Percentiles rank a stretch among this genome's conserved stretches.
These are phyloP conservation scores for Athripsodes cinereus DNA, from an alignment of 2,888 invertebrate genomes.

Conservation along the genomic window DNA sequence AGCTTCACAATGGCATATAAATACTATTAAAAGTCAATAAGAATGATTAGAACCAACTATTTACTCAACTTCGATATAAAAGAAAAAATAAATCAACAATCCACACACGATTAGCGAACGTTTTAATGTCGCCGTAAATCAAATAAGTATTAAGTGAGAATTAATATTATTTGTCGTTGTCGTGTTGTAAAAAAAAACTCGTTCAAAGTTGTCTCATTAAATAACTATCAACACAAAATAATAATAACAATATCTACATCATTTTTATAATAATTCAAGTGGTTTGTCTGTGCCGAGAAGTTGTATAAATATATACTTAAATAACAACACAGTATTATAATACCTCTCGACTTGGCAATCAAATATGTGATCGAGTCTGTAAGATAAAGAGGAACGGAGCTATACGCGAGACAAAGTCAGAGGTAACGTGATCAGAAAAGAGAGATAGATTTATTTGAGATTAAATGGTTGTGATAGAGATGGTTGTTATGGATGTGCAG, in stretches of 20 bases:
- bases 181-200: neutral
- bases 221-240: neutral
- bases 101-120: no score
- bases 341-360: neutral
- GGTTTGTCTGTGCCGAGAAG: constrained; percentile 1
- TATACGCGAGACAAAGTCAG: neutral
- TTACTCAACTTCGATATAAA: no score
- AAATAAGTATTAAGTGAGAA: neutral
- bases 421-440: neutral
- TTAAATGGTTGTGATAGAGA: neutral
- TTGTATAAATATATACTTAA: neutral
- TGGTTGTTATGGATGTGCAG: neutral
- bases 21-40: no score
- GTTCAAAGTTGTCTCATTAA: neutral
- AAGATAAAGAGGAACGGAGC: neutral
- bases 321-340: neutral
- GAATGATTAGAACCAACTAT: no score
- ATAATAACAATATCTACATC: neutral
- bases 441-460: neutral
- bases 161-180: neutral
- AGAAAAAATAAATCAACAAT: no score
- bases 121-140: neutral
- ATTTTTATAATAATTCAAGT: neutral
- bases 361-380: neutral
- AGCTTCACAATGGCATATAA: no score